Evolutionary conservation across 2,888 invertebrate genomes (phyloP), one percentile per base, ranked within the genome.

Genomic region (Stramonita haemastoma): DNA sequence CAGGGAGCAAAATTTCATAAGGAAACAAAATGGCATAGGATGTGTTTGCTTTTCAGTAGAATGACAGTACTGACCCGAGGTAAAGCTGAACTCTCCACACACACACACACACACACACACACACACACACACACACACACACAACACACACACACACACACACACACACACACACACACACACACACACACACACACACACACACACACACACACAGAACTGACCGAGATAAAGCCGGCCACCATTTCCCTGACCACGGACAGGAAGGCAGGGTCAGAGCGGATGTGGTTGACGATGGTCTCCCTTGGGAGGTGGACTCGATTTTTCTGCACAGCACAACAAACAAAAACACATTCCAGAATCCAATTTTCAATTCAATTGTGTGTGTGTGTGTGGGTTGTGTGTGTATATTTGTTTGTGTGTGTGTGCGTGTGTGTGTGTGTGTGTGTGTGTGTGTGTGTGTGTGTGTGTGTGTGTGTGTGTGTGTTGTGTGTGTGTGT

Each of bases 261-360:
- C 22, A 98, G 94, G 91, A 98, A 97, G 13, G 96, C 96, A 32
- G 96, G 96, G 94, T 97, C 97, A 36, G 97, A 97, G 0, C 97
- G 97, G 92, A 98, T 97, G 91, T 97, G 97, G 94, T 97, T 98
- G 66, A 98, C 97, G 73, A 99, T 96, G 0, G 97, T 97, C 85
- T 97, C 96, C 94, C 98, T 97, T 0, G 98, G 96, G 46, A 99
- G 96, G 0, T 98, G 97, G 17, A 97, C 96, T 0, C 98, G 98
- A 19, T 97, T 96, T 94, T 97, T 97, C 95, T 95, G 92, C 34
- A 91, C 90, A 32, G 66, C n/a, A n/a, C 57, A 66, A 86, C 81
- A 90, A 29, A 86, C n/a, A n/a, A 85, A 66, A 86, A 81, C 26
- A 86, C 6, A 89, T 85, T 60, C 11, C 60, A 60, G 60, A 60